Evolutionary conservation across 37 sponge, comb jelly and placozoan genomes (phyloP).

Genomic region (Corticium candelabrum): DNA sequence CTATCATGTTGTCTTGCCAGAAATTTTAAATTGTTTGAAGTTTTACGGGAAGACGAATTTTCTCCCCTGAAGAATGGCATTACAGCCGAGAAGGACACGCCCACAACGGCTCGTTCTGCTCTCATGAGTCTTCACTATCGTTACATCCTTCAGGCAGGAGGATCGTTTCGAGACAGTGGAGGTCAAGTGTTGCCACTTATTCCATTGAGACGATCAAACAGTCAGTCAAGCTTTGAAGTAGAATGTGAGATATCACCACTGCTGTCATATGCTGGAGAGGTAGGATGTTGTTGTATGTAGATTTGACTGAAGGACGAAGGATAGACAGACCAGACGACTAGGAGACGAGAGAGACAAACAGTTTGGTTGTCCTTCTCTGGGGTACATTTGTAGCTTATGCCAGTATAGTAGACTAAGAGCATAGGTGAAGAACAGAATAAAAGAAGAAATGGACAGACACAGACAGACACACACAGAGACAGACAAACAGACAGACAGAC

Average conservation of each 20-base stretch:
- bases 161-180: constrained; percentile 27
- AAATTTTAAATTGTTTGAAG: constrained; percentile 79
- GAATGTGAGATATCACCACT: constrained; percentile 82
- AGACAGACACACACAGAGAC: no score
- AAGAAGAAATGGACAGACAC: no score
- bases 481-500: no score
- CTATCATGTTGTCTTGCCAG: constrained; percentile 10
- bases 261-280: constrained; percentile 83
- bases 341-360: no score
- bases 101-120: constrained; percentile 57
- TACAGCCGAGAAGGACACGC: constrained; percentile 73
- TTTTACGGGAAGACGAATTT: constrained; percentile 86
- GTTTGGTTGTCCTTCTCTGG: no score
- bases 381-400: no score
- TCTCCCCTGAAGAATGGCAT: constrained; percentile 91
- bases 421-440: no score
- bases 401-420: no score
- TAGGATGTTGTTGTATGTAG: no score
- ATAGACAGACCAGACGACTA: no score
- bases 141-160: constrained; percentile 38
- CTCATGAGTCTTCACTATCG: constrained; percentile 75
- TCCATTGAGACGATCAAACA: constrained; percentile 14
- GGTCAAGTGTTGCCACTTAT: constrained; percentile 44
- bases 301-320: no score
- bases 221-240: background rate